Evolutionary conservation across 1,140 invertebrate species (phyloP), one percentile per base, ranked within the genome.

Genomic region (Aphidius ervi): DNA sequence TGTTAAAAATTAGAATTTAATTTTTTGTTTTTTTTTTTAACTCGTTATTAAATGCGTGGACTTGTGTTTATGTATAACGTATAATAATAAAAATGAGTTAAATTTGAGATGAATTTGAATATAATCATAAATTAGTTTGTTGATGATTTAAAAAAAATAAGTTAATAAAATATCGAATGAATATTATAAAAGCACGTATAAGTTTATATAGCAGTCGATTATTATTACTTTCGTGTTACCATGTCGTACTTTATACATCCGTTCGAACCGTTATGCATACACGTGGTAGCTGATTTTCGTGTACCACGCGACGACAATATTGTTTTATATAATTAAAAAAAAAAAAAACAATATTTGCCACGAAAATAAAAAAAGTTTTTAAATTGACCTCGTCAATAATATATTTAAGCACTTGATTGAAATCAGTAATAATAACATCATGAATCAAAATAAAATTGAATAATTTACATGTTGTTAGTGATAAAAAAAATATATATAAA

Each of bases 191-290:
- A 54, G 52, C 54, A 56, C 42, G 42, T 56, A 16, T 16, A 16
- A 0, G 16, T 16, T 16, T 16, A 16, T 16, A 16, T 16, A 56
- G 40, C 40, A 23, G 31, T 56, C 20, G 16, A 46, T 59, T 59
- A 53, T 59, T 53, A 59, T 59, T 53, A 59, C 16, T 40, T 59
- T 46, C 54, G 45, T 46, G 54, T 45, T 20, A 53, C 49, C 7
- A 31, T 42, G 47, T 50, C 50, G 52, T 42, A 52, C 43, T 9
- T 39, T 6, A 40, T 54, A 37, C 31, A 10, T 46, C 49, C 50
- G 49, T 53, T 59, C 53, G 23, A 20, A 53, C 58, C 58, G 58
- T 59, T 59, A 59, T 10, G 23, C 31, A 49, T 59, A 40, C 49
- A 42, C 58, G 58, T 53, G 50, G 49, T 31, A 31, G 23, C 23